Percentiles rank a stretch among this genome's conserved stretches.
These are phyloP conservation scores for Stomatorhinus ivindoensis DNA, from an alignment of 2,113 vertebrate species.

Conservation along the genomic window DNA sequence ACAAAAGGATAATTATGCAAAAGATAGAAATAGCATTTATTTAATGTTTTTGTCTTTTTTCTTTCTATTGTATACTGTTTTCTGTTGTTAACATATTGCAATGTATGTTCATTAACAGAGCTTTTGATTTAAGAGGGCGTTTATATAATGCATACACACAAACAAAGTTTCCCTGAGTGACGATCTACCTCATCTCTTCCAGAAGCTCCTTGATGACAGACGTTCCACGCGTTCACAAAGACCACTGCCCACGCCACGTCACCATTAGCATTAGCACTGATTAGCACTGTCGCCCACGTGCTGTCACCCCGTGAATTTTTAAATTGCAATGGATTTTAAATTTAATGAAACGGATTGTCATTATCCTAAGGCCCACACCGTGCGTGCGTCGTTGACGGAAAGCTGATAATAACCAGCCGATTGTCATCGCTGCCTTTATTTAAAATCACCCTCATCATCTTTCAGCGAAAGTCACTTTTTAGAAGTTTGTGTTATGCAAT, in stretches of 20 bases:
- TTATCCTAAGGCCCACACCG: neutral
- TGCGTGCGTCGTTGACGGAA: neutral
- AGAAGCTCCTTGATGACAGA: neutral
- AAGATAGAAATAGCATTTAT: neutral
- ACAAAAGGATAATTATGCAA: neutral
- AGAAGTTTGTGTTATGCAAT: neutral
- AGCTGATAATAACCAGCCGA: neutral
- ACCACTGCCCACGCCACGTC: neutral
- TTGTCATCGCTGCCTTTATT: neutral
- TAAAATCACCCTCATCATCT: neutral
- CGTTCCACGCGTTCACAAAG: neutral
- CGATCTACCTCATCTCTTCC: neutral
- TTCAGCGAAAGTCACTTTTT: neutral
- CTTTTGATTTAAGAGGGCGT: neutral
- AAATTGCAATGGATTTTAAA: too few species aligned
- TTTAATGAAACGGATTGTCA: conserved; percentile 3
- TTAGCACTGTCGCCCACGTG: neutral
- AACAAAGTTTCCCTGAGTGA: neutral
- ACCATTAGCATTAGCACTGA: neutral
- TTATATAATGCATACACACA: neutral
- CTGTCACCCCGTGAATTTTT: neutral
- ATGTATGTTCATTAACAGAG: neutral
- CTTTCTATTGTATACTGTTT: neutral
- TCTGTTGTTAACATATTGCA: neutral
- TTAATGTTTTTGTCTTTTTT: neutral